A percentile compares a stretch with the other conserved stretches of the same genome.
phyloP scores from a whole-genome alignment of 2,888 invertebrate species.

The Noctua janthina region DNA sequence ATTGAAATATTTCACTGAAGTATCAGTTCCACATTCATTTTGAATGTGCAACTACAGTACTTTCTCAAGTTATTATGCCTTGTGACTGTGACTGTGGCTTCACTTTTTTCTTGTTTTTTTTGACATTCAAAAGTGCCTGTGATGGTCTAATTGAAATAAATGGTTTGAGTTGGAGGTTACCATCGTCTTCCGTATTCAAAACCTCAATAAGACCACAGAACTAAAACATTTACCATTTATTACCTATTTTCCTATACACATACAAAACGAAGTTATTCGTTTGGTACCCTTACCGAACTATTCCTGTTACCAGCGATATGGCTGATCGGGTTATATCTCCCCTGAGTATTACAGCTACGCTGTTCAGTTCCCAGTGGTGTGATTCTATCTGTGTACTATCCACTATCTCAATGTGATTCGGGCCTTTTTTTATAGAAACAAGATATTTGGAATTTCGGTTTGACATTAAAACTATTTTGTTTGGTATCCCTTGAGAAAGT shows the following conservation, averaged over 20 bases:
- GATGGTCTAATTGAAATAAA: too few species aligned
- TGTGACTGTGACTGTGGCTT: too few species aligned
- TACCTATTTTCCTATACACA: slow-evolving; percentile 38
- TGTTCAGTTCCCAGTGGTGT: slow-evolving; percentile 56
- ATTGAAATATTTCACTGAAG: background rate
- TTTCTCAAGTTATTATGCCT: too few species aligned
- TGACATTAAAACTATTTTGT: slow-evolving; percentile 42
- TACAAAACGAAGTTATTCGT: slow-evolving; percentile 57
- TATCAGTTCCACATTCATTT: background rate
- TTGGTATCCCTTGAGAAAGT: background rate
- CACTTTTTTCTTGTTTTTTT: too few species aligned
- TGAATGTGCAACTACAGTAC: too few species aligned
- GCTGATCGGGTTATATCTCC: slow-evolving; percentile 64
- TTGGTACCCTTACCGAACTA: slow-evolving; percentile 59
- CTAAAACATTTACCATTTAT: slow-evolving; percentile 57
- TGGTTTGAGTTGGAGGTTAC: too few species aligned
- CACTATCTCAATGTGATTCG: slow-evolving; percentile 46
- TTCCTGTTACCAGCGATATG: slow-evolving; percentile 56
- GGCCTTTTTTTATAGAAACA: slow-evolving; percentile 53
- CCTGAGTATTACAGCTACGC: slow-evolving; percentile 56
- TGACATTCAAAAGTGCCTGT: too few species aligned
- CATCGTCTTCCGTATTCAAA: background rate
- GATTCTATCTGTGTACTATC: slow-evolving; percentile 56
- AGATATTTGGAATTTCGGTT: slow-evolving; percentile 35
- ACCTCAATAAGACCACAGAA: slow-evolving; percentile 16